A percentile compares a stretch with the other conserved stretches of the same genome.
Evolutionary conservation across 2,888 invertebrate species (phyloP).

Genomic region (Muscina levida): DNA sequence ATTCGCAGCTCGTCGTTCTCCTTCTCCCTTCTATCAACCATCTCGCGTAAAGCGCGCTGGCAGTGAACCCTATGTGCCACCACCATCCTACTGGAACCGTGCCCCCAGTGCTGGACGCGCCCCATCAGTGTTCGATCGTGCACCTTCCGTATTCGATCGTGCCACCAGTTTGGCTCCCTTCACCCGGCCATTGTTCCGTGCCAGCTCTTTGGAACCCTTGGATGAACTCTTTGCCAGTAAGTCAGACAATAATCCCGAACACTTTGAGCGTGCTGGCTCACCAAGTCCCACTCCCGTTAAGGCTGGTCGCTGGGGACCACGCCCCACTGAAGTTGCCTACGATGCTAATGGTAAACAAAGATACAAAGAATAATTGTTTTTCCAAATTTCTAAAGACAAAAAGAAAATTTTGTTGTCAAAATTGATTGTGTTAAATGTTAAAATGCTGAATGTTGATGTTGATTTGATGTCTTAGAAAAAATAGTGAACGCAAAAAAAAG

Average conservation of each 20-base stretch:
- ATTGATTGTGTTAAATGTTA: conserved; percentile 43
- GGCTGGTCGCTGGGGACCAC: conserved; percentile 85
- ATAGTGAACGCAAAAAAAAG: conserved; percentile 4
- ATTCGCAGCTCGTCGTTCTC: conserved; percentile 73
- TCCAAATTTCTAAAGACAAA: conserved; percentile 38
- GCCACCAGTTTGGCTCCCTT: conserved; percentile 77
- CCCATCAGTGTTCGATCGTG: conserved; percentile 75
- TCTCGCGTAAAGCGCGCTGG: conserved; percentile 75
- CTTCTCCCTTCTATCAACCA: conserved; percentile 73
- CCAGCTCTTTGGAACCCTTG: conserved; percentile 78
- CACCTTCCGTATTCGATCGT: conserved; percentile 75
- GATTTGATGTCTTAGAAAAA: conserved; percentile 26
- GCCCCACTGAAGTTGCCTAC: conserved; percentile 86
- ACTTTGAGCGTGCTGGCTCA: conserved; percentile 82
- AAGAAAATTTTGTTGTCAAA: conserved; percentile 24
- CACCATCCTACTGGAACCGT: conserved; percentile 74
- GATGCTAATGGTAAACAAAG: conserved; percentile 89
- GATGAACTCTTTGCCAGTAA: conserved; percentile 79
- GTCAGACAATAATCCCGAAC: conserved; percentile 70
- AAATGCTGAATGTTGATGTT: too few species aligned
- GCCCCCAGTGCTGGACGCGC: conserved; percentile 72
- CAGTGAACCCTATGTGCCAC: conserved; percentile 78
- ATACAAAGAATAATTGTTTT: conserved; percentile 37
- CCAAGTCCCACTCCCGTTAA: conserved; percentile 85
- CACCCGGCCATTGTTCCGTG: conserved; percentile 75